Evolutionary conservation across 2,797 vertebrate species (phyloP).

Genomic region (Anabas testudineus): DNA sequence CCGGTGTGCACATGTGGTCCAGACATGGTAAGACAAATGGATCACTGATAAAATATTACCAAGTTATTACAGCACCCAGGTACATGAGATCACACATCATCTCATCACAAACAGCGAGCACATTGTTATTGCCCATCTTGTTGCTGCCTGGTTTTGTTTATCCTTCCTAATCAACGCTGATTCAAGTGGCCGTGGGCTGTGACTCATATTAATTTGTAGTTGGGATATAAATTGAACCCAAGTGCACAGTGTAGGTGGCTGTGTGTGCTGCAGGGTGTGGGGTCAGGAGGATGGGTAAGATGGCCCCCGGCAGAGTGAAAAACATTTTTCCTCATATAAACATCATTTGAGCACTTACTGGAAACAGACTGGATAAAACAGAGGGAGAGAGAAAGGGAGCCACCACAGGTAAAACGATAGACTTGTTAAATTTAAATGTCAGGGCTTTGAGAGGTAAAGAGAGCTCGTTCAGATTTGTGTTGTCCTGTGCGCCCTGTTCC

Average conservation of each 20-base stretch:
- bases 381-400: neutral
- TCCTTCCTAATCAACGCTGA: conserved; percentile 18
- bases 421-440: conserved; percentile 2
- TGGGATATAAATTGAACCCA: conserved; percentile 38
- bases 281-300: conserved; percentile 10
- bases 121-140: conserved; percentile 18
- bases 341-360: neutral
- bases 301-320: conserved; percentile 17
- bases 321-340: too few relatives aligned
- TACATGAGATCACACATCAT: conserved; percentile 12
- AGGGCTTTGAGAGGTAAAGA: conserved; percentile 1
- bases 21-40: neutral
- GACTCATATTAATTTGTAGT: conserved; percentile 44
- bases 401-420: neutral
- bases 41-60: conserved; percentile 15
- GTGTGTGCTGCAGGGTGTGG: conserved; percentile 6
- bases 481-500: conserved; percentile 37
- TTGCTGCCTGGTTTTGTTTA: conserved; percentile 30
- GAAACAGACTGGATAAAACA: neutral
- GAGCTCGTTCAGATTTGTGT: conserved; percentile 29
- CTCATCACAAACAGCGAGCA: too few relatives aligned
- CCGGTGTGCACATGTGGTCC: conserved; percentile 4
- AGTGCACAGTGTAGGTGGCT: conserved; percentile 25
- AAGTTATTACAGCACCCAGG: neutral
- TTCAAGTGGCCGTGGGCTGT: conserved; percentile 21